Conservation (phyloP, 2,113 vertebrate genomes). For the Neogobius melanostomus region DNA sequence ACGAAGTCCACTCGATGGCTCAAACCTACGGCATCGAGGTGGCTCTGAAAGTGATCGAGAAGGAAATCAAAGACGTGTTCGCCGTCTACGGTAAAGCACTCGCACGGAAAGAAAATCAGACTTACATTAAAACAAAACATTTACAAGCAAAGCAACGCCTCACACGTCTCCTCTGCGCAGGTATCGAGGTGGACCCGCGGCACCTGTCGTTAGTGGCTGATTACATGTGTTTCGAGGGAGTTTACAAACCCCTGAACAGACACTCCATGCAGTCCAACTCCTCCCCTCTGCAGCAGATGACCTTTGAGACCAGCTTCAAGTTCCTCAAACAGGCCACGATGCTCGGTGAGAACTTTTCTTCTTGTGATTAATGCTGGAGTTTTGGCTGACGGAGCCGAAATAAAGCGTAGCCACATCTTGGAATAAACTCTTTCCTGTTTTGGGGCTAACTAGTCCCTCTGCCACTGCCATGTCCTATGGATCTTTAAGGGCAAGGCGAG, state of each 20-base stretch:
- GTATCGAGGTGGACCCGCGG: constrained; percentile 91
- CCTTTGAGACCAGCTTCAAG: constrained; percentile 95
- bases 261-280: constrained; percentile 88
- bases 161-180: constrained; percentile 58
- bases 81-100: constrained; percentile 88
- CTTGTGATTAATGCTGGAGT: too few relatives aligned
- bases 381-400: too few relatives aligned
- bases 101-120: not conserved
- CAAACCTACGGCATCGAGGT: constrained; percentile 92
- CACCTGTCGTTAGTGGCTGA: constrained; percentile 97
- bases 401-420: too few relatives aligned
- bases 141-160: not conserved
- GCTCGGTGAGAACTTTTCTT: constrained; percentile 64
- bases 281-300: constrained; percentile 98
- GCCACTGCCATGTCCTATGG: too few relatives aligned
- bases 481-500: too few relatives aligned
- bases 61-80: constrained; percentile 98
- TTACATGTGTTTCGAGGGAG: constrained; percentile 97
- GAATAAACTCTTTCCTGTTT: too few relatives aligned
- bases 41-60: constrained; percentile 90
- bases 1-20: constrained; percentile 95
- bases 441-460: too few relatives aligned
- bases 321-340: constrained; percentile 91
- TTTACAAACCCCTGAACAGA: constrained; percentile 91
- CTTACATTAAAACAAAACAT: not conserved